Evolutionary conservation across 2,888 invertebrate genomes (phyloP).

Genomic region (Microplitis manilae): DNA sequence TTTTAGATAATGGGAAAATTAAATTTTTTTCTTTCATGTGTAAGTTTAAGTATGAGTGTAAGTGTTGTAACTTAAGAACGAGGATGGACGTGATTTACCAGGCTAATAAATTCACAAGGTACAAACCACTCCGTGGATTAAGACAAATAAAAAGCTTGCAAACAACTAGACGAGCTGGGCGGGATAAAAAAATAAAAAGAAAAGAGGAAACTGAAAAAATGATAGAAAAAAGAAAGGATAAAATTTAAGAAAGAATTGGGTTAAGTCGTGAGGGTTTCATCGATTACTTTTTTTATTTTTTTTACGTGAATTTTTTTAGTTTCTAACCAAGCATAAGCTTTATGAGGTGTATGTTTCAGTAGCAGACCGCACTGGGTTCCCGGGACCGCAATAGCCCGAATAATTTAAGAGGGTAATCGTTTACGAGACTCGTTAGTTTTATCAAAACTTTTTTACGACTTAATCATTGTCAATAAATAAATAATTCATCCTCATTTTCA

Average conservation of each 20-base stretch:
- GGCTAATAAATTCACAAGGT: not conserved
- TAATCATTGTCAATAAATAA: not conserved
- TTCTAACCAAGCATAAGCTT: constrained; percentile 41
- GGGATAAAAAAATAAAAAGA: constrained; percentile 2
- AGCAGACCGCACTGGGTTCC: constrained; percentile 11
- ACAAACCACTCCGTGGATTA: not conserved
- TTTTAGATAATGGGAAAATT: too few relatives aligned
- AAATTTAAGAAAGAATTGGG: constrained; percentile 35
- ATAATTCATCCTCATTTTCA: too few relatives aligned
- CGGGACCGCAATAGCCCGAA: constrained; percentile 55
- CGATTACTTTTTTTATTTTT: constrained; percentile 15
- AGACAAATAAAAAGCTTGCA: constrained; percentile 7
- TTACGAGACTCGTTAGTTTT: constrained; percentile 23
- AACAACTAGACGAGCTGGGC: not conserved
- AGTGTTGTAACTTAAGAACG: not conserved
- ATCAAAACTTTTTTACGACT: not conserved
- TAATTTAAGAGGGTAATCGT: constrained; percentile 61
- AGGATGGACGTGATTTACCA: not conserved
- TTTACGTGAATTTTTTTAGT: constrained; percentile 25
- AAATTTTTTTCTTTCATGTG: not conserved
- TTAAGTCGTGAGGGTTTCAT: constrained; percentile 35
- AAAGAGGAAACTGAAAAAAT: constrained; percentile 22
- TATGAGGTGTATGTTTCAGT: constrained; percentile 49
- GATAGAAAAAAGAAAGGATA: constrained; percentile 14
- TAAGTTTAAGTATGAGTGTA: not conserved